phyloP scores from a whole-genome alignment of 2,797 vertebrate species.

The Propithecus perrieri region DNA sequence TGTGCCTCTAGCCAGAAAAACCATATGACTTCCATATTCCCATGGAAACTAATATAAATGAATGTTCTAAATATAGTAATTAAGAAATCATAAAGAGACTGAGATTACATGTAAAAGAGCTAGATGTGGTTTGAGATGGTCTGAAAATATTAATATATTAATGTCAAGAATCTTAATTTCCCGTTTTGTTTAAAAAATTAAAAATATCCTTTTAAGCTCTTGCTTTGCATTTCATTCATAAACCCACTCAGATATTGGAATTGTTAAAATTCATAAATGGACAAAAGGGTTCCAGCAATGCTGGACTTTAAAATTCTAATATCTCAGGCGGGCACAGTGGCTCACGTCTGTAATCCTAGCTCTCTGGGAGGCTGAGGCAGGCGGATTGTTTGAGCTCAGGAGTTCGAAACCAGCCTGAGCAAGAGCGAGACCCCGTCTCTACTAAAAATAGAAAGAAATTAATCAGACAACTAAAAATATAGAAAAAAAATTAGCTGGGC shows the following conservation, averaged over 20 bases:
- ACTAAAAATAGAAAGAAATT: background rate
- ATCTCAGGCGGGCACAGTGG: background rate
- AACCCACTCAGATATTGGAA: background rate
- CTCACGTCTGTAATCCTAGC: background rate
- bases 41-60: background rate
- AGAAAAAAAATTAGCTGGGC: background rate
- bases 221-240: conserved; percentile 31
- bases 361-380: background rate
- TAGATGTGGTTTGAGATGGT: background rate
- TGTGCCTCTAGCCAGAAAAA: background rate
- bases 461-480: too few relatives aligned
- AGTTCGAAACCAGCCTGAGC: too few relatives aligned
- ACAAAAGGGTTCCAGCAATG: background rate
- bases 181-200: conserved; percentile 30
- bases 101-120: background rate
- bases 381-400: background rate
- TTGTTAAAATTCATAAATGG: conserved; percentile 16
- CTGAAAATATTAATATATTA: conserved; percentile 30
- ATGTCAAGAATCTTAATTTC: conserved; percentile 33
- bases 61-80: conserved; percentile 19
- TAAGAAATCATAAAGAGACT: background rate
- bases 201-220: conserved; percentile 17
- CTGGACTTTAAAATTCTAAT: conserved; percentile 20
- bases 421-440: background rate
- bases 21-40: background rate